Evolutionary conservation across 2,113 vertebrate genomes (phyloP).

Genomic region (Prietella phreatophila): DNA sequence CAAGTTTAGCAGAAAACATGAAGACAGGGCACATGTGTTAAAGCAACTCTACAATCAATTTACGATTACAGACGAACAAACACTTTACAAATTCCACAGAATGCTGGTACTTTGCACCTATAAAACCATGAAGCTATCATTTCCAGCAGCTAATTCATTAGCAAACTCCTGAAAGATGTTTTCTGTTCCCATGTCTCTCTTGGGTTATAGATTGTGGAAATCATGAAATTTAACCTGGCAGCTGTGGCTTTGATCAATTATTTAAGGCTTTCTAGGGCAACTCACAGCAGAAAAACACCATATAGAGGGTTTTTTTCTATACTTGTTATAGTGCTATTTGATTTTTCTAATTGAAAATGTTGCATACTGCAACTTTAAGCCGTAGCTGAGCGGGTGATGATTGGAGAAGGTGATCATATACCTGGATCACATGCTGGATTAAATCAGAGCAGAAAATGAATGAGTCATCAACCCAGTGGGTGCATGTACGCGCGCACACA

Average conservation of each 20-base stretch:
- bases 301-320: too few species aligned
- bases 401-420: conserved; percentile 32
- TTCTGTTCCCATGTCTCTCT: not conserved
- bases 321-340: not conserved
- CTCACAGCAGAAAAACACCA: not conserved
- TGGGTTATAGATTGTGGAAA: not conserved
- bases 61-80: not conserved
- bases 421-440: conserved; percentile 46
- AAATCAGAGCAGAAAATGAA: conserved; percentile 27
- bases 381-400: not conserved
- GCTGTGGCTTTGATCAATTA: not conserved
- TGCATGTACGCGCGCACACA: not conserved
- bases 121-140: not conserved
- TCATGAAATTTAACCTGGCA: not conserved
- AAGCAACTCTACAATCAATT: not conserved
- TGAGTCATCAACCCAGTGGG: conserved; percentile 31
- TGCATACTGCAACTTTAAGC: conserved; percentile 19
- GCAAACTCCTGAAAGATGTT: not conserved
- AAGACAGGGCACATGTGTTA: not conserved
- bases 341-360: conserved; percentile 13
- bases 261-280: not conserved
- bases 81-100: not conserved
- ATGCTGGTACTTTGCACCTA: not conserved
- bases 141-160: not conserved
- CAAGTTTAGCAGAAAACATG: too few species aligned